Conservation (phyloP, 2,888 invertebrate genomes). For the Ophion ellenae region DNA sequence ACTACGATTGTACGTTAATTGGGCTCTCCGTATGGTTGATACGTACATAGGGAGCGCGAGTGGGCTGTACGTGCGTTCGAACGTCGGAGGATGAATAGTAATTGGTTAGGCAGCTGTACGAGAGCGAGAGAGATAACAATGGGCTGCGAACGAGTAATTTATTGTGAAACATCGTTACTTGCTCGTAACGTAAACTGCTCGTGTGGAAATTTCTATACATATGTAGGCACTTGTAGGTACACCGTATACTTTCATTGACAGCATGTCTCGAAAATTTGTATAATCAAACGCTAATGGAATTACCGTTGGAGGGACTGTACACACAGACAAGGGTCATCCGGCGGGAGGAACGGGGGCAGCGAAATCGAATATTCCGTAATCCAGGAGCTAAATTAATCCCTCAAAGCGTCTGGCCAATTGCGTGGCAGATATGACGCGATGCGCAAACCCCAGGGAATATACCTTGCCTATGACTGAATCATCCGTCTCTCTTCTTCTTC, state of each 20-base stretch:
- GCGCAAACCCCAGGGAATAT: conserved; percentile 17
- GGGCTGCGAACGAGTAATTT: conserved; percentile 19
- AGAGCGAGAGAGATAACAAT: neutral
- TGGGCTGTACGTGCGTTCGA: neutral
- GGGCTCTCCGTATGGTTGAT: neutral
- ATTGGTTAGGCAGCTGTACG: neutral
- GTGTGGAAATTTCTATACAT: no score
- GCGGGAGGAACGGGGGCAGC: neutral
- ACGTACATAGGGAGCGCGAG: neutral
- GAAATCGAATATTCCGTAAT: conserved; percentile 40
- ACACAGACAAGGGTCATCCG: neutral
- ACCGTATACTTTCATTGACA: neutral
- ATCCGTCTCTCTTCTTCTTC: neutral
- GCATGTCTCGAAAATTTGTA: conserved; percentile 4
- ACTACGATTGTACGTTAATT: conserved; percentile 35
- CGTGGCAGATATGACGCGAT: conserved; percentile 44
- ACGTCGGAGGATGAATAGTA: conserved; percentile 35
- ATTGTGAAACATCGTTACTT: conserved; percentile 16
- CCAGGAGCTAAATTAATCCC: conserved; percentile 45
- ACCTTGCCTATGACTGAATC: neutral
- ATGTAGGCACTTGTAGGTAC: no score
- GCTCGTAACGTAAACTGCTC: neutral
- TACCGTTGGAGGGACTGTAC: conserved; percentile 6
- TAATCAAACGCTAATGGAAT: conserved; percentile 56
- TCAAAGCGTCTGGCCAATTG: conserved; percentile 54